Base-by-base conservation (phyloP, 2,888 invertebrate species). In the Romanomermis culicivorax region DNA sequence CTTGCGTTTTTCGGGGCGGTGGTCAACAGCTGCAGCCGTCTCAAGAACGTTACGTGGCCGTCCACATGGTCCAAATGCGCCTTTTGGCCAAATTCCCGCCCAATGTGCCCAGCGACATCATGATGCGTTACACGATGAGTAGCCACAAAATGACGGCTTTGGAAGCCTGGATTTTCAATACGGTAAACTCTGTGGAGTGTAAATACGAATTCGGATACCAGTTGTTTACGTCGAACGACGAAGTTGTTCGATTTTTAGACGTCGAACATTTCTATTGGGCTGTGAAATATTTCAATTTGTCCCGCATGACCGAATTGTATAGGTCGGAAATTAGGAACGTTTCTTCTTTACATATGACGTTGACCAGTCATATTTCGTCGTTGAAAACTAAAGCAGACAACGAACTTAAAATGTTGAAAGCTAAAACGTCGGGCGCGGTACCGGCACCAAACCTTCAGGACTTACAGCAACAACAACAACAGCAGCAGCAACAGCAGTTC, bases 181-280 rank as follows among this genome's bases (percentile, higher is more conserved):
- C 61, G 4, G 60, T 64, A 45, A 64, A 64, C 54, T 59, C 63
- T 4, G 49, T 60, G 4, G 53, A 60, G 20, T 59, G 61, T 24
- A 60, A 61, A 29, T 64, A 59, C 57, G 63, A 63, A 49, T 59
- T 61, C 26, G 64, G 64, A 51, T 64, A 62, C 53, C 64, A 64
- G 52, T 50, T 64, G 27, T 64, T 62, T 58, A 58, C 59, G 2
- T 54, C 60, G 7, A 55, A 61, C 43, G 64, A 64, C 55, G 64
- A 64, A 50, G 47, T 64, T 20, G 57, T 63, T 25, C 57, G 58
- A 24, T 36, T 62, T 36, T 55, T 51, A 52, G 61, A 62, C 52
- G 63, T 62, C 17, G 61, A 63, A 29, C 58, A 56, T 43, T 64
- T 64, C 57, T 64, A 64, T 57, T 64, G 63, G 64, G 59, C 60